phyloP scores from a whole-genome alignment of 2,888 invertebrate species.

The Dryadula phaetusa region DNA sequence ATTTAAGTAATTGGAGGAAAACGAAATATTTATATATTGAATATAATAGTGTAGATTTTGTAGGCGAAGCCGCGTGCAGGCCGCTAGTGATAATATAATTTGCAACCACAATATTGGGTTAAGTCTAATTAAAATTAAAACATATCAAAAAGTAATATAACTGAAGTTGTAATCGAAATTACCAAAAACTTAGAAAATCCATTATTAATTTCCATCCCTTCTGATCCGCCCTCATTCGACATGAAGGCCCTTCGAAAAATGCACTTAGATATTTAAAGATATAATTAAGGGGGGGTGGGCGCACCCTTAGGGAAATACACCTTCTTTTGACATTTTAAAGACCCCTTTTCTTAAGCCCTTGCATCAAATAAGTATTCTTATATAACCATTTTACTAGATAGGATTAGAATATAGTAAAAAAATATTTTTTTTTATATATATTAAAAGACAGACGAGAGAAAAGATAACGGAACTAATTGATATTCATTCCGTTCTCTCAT shows the following conservation, averaged over 20 bases:
- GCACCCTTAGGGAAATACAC: constrained; percentile 76
- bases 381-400: constrained; percentile 40
- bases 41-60: too few relatives aligned
- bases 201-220: constrained; percentile 56
- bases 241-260: constrained; percentile 75
- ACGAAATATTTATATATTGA: too few relatives aligned
- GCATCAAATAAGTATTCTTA: constrained; percentile 43
- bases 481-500: too few relatives aligned
- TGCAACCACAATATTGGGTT: not conserved
- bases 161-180: constrained; percentile 41
- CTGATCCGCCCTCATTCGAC: constrained; percentile 49
- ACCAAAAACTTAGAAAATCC: constrained; percentile 53
- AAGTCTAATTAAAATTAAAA: constrained; percentile 24
- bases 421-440: too few relatives aligned
- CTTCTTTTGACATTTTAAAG: constrained; percentile 83
- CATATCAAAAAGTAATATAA: constrained; percentile 41
- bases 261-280: constrained; percentile 83
- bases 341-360: constrained; percentile 76
- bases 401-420: not conserved
- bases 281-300: constrained; percentile 78
- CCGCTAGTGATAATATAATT: not conserved
- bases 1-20: too few relatives aligned
- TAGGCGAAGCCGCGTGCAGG: too few relatives aligned
- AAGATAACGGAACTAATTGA: too few relatives aligned
- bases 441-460: too few relatives aligned